Evolutionary conservation across 35 echinoderm and acorn worm species (phyloP), one percentile per base, ranked within the genome.

Genomic region (Strongylocentrotus purpuratus): DNA sequence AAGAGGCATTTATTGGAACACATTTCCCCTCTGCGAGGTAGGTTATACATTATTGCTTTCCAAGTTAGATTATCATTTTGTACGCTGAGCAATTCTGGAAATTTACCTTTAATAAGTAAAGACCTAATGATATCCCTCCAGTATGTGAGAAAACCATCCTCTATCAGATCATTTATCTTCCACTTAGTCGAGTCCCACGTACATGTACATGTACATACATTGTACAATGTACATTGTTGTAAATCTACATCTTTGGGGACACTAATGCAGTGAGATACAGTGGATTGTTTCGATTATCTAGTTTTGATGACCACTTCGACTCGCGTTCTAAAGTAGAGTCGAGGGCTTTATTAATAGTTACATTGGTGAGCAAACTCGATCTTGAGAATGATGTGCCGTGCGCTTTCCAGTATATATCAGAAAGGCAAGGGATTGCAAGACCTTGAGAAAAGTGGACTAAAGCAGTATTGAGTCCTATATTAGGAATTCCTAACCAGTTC

Each of bases 201-300:
- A 86, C 7, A 86, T 31, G 25, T 86, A 31, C 85, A 7, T 2
- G 17, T n/a, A n/a, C n/a, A n/a, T n/a, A n/a, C n/a, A n/a, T n/a
- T n/a, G n/a, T n/a, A n/a, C n/a, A 4, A 86, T 86, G 12, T 31
- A 86, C 85, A 18, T 86, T 10, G 32, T 10, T 86, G 7, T 31
- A 6, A 28, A 86, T 10, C 32, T 86, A 18, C 32, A n/a, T n/a
- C n/a, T n/a, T 86, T 20, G 25, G 12, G 85, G 9, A 86, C 85
- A 86, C 32, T 86, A 18, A 18, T 10, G 32, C 85, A 86, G 85
- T 7, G 25, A 33, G 2, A 31, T 86, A 86, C 85, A 33, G 85
- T 86, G 7, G 85, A 86, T 33, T 86, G 85, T 86, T 86, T 86
- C 32, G 85, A n/a, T n/a, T n/a, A n/a, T n/a, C n/a, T n/a, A n/a